phyloP scores from a whole-genome alignment of 1,140 invertebrate genomes.

The Aphidius gifuensis region DNA sequence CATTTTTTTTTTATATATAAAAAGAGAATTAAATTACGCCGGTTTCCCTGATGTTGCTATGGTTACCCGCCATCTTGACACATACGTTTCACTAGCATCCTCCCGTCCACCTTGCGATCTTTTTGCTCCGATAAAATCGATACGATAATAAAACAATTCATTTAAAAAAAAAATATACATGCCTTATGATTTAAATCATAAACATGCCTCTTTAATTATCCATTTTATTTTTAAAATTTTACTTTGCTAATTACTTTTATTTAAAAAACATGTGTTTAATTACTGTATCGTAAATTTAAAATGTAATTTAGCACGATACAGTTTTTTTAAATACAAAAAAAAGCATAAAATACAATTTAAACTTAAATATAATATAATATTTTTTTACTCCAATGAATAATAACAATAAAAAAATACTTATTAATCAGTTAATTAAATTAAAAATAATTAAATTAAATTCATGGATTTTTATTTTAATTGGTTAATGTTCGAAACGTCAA shows the following conservation, averaged over 20 bases:
- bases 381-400: too few relatives aligned
- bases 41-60: constrained; percentile 38
- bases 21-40: constrained; percentile 7
- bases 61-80: constrained; percentile 47
- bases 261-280: neutral
- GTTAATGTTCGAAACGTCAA: too few relatives aligned
- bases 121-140: constrained; percentile 13
- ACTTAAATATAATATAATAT: too few relatives aligned
- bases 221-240: neutral
- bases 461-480: too few relatives aligned
- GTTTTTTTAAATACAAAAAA: too few relatives aligned
- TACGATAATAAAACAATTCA: constrained; percentile 2
- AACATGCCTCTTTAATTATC: neutral
- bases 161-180: neutral
- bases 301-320: neutral
- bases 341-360: too few relatives aligned
- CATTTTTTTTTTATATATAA: constrained; percentile 5
- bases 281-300: neutral
- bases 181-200: too few relatives aligned
- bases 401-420: too few relatives aligned
- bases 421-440: too few relatives aligned
- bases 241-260: neutral
- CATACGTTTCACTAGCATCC: constrained; percentile 22
- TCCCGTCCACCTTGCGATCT: constrained; percentile 1
- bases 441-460: too few relatives aligned